Evolutionary conservation across 2,888 invertebrate species (phyloP).

Genomic region (Himalopsyche anomala): DNA sequence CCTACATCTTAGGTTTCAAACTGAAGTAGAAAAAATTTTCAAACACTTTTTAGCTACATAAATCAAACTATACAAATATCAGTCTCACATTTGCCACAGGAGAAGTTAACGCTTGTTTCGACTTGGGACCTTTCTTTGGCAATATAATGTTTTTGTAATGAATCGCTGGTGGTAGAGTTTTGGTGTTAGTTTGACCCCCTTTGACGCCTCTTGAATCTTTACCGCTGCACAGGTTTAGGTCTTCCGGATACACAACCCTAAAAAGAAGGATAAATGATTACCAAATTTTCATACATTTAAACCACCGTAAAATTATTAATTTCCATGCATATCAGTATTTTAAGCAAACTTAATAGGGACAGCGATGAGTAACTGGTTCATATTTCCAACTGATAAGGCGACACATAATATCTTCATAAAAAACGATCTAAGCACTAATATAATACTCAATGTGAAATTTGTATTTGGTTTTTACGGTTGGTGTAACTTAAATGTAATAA

Average conservation of each 20-base stretch:
- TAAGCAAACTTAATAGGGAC: too few relatives aligned
- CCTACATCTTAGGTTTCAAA: too few relatives aligned
- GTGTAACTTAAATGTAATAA: too few relatives aligned
- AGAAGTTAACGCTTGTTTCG: slow-evolving; percentile 42
- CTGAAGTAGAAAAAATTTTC: too few relatives aligned
- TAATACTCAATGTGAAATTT: too few relatives aligned
- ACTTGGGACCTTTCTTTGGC: slow-evolving; percentile 51
- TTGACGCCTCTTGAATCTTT: slow-evolving; percentile 20
- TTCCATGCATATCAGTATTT: too few relatives aligned
- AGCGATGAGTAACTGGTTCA: too few relatives aligned
- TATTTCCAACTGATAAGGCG: too few relatives aligned
- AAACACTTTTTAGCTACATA: background rate
- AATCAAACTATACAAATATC: slow-evolving; percentile 17
- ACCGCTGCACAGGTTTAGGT: slow-evolving; percentile 58
- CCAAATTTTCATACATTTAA: background rate
- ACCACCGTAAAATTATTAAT: too few relatives aligned
- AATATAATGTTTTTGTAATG: slow-evolving; percentile 46
- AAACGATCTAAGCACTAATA: too few relatives aligned
- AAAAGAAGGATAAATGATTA: background rate
- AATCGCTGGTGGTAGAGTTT: background rate
- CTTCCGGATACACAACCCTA: slow-evolving; percentile 63
- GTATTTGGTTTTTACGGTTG: too few relatives aligned
- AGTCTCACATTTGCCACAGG: slow-evolving; percentile 40
- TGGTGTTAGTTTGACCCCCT: background rate
- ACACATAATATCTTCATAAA: too few relatives aligned